phyloP scores from a whole-genome alignment of 2,113 vertebrate species.

The Gallinago media region DNA sequence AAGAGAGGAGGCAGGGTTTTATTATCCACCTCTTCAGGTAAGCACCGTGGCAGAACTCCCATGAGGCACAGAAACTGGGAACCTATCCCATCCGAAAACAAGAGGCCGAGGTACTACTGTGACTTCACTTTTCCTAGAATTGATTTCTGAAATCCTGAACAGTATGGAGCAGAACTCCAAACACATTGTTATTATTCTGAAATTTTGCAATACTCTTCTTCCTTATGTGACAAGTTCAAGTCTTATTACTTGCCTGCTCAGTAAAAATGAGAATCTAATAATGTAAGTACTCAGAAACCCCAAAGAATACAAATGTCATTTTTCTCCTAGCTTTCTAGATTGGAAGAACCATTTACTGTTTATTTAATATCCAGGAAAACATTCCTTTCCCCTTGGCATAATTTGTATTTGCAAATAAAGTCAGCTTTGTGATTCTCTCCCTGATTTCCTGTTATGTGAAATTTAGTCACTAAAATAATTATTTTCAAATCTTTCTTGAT shows the following conservation, averaged over 20 bases:
- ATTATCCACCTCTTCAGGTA: background rate
- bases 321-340: background rate
- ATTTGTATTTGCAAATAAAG: constrained; percentile 12
- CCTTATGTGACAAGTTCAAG: background rate
- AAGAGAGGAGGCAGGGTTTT: rapidly evolving
- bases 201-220: background rate
- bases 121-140: background rate
- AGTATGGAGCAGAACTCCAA: background rate
- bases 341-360: background rate
- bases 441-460: background rate
- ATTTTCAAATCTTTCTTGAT: background rate
- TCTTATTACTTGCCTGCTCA: background rate
- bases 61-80: background rate
- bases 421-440: background rate
- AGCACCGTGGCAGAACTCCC: background rate
- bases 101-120: background rate
- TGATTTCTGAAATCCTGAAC: background rate
- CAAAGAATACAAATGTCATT: constrained; percentile 1
- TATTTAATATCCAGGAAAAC: constrained; percentile 11
- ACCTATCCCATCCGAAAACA: background rate
- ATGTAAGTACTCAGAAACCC: background rate
- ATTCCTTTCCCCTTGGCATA: background rate
- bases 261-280: background rate
- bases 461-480: background rate
- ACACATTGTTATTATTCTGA: background rate